phyloP scores from a whole-genome alignment of 2,113 vertebrate species.

The Pseudorasbora parva region DNA sequence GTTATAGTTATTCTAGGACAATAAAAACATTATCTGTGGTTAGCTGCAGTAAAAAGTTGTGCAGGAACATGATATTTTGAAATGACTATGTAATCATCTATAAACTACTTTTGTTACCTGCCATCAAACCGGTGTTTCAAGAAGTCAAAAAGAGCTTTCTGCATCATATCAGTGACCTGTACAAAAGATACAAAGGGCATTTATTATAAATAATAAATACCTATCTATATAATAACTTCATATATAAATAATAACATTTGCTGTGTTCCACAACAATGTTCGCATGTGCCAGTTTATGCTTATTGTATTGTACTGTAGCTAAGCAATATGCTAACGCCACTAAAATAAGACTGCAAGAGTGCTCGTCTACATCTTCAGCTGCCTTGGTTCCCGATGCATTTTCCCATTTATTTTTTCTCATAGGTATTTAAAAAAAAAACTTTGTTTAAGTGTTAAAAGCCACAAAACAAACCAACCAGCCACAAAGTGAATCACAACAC shows the following conservation, averaged over 20 bases:
- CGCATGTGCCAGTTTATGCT: background rate
- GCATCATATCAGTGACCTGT: constrained; percentile 98
- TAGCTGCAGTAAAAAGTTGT: background rate
- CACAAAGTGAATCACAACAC: background rate
- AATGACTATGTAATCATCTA: background rate
- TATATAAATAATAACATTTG: background rate
- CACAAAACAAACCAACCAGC: background rate
- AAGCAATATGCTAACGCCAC: background rate
- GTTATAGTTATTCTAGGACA: constrained; percentile 91
- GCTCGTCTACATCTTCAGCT: background rate
- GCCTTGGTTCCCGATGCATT: background rate
- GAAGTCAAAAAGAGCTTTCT: constrained; percentile 97
- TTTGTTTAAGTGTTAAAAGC: background rate
- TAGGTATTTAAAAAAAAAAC: background rate
- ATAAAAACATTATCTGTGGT: background rate
- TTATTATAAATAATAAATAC: background rate
- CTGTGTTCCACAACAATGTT: background rate
- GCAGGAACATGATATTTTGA: background rate
- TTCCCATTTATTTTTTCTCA: background rate
- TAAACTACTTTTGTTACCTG: constrained; percentile 73
- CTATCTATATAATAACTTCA: too few species aligned
- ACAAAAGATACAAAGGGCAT: background rate
- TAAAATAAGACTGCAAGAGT: background rate
- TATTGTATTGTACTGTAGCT: background rate
- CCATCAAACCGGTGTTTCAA: constrained; percentile 96